Base-by-base conservation (phyloP, 1,140 invertebrate species). In the Ostrea edulis region DNA sequence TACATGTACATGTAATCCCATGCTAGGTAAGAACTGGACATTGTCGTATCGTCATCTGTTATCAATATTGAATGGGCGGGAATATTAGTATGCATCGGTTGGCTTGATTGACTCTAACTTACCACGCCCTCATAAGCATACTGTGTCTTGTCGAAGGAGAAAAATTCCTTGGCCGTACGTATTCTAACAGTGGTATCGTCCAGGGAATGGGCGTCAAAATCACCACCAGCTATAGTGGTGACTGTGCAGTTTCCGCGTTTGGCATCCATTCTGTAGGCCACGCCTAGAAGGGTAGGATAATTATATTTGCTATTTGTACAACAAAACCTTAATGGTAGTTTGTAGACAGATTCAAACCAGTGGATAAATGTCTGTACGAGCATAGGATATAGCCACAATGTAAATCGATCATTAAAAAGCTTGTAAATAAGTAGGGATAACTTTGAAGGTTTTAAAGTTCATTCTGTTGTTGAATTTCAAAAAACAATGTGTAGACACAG, bases 71-170 rank as follows among this genome's bases (percentile, higher is more conserved):
- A n/a, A n/a, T 44, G 35, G 35, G 35, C 35, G 35, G 22, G 3
- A 7, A 2, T 1, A 17, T 65, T 20, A 65, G 17, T n/a, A n/a
- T n/a, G n/a, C n/a, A n/a, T n/a, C n/a, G n/a, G n/a, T 35, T 25
- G n/a, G 25, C 25, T 81, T 81, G 8, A 9, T 14, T 25, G 11
- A 81, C 20, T 7, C 35, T 44, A 12, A 88, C 89, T 82, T 85
- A 92, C 91, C 14, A 89, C 82, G 14, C 91, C 91, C 82, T 89
- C 88, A 35, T 92, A 92, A 14, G 82, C 71, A 68, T 91, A 91
- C 0, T 84, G 9, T 8, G 82, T 65, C 25, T 90, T 90, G 58
- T 90, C 90, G 51, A 91, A 90, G 51, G 91, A 88, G 86, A 92
- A 92, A 62, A 92, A 92, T 54, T 92, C 91, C 22, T 88, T 82